Percentiles rank a stretch among this genome's conserved stretches.
These are phyloP conservation scores for Tyto alba DNA, from an alignment of 2,113 vertebrate genomes.

Conservation along the genomic window DNA sequence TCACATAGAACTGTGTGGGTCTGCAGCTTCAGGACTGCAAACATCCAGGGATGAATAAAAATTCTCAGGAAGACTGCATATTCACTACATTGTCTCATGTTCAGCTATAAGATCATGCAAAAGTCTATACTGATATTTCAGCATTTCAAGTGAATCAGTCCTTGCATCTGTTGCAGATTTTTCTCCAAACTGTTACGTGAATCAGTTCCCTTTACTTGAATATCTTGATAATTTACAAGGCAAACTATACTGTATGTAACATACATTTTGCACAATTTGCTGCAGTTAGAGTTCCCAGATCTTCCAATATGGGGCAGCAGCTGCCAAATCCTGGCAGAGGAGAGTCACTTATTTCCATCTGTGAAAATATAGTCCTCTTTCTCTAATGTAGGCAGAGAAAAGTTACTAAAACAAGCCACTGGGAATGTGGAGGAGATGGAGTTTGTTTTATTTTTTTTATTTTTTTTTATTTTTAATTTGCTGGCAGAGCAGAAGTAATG, in stretches of 20 bases:
- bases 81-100: not conserved
- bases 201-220: not conserved
- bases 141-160: not conserved
- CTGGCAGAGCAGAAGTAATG: not conserved
- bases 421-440: not conserved
- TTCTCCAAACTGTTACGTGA: not conserved
- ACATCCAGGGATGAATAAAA: not conserved
- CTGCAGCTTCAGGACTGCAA: not conserved
- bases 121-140: not conserved
- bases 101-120: not conserved
- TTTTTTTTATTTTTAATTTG: not conserved
- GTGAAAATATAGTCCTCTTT: slow-evolving; percentile 22
- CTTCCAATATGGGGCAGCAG: slow-evolving; percentile 65
- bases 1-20: not conserved
- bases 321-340: slow-evolving; percentile 49
- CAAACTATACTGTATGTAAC: not conserved
- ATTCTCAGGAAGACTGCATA: not conserved
- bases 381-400: not conserved
- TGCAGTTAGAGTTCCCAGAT: slow-evolving; percentile 42
- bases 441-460: not conserved
- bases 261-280: not conserved
- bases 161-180: not conserved
- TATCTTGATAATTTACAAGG: not conserved
- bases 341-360: slow-evolving; percentile 27
- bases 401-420: slow-evolving; percentile 27